phyloP scores from a whole-genome alignment of 2,888 invertebrate species.

The Luperina nickerlii region DNA sequence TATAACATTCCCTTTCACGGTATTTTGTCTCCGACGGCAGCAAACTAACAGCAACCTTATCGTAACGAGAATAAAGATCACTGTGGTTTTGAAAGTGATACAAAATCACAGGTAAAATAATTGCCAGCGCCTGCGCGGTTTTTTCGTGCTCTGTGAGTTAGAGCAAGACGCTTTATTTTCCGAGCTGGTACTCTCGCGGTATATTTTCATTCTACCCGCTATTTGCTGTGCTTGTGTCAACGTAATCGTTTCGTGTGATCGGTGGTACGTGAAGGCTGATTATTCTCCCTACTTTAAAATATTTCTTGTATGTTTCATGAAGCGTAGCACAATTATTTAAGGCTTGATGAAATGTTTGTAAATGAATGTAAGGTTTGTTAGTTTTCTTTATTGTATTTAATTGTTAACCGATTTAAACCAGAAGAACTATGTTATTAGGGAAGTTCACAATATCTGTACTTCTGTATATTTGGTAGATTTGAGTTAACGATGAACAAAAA shows the following conservation, averaged over 20 bases:
- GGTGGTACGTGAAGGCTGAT: constrained; percentile 19
- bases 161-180: constrained; percentile 17
- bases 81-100: background rate
- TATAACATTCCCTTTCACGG: background rate
- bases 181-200: constrained; percentile 14
- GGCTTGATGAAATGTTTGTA: background rate
- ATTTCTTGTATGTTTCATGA: background rate
- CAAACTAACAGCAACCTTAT: background rate
- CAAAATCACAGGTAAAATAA: background rate
- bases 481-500: background rate
- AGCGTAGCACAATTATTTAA: constrained; percentile 1
- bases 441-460: background rate
- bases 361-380: background rate
- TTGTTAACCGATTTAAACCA: background rate
- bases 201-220: constrained; percentile 9
- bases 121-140: background rate
- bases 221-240: constrained; percentile 31
- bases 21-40: background rate
- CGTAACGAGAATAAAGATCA: background rate
- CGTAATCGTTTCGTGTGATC: constrained; percentile 17
- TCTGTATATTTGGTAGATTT: background rate
- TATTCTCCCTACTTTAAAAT: background rate
- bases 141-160: background rate
- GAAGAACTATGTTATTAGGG: background rate
- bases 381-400: background rate